Conservation (phyloP, 2,797 vertebrate species). For the Triplophysa yarkandensis region DNA sequence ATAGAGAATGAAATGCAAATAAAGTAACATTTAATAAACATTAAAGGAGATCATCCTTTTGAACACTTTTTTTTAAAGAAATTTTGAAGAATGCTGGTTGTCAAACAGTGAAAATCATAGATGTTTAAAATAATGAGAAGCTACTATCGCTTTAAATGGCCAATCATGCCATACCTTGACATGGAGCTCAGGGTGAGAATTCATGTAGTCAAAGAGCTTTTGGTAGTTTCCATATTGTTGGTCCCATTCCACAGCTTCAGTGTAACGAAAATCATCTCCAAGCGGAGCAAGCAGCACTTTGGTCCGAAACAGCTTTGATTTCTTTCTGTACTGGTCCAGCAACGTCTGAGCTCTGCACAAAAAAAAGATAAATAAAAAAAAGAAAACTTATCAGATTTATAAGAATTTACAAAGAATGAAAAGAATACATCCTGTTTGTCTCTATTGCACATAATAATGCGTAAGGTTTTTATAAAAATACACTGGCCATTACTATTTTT, state of each 20-base stretch:
- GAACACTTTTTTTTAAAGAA: no score
- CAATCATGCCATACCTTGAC: slow-evolving; percentile 76
- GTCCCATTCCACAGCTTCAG: slow-evolving; percentile 86
- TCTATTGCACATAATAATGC: no score
- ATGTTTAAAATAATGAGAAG: no score
- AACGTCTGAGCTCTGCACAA: slow-evolving; percentile 80
- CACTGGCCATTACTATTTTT: no score
- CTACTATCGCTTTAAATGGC: neutral
- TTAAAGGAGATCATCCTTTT: no score
- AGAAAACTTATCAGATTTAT: neutral
- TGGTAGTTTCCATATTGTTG: slow-evolving; percentile 92
- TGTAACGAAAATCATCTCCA: slow-evolving; percentile 90
- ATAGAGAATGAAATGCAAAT: no score
- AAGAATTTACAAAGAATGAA: no score
- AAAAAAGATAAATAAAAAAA: slow-evolving; percentile 6
- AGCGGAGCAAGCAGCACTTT: slow-evolving; percentile 85
- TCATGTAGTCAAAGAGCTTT: slow-evolving; percentile 89
- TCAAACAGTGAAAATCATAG: no score
- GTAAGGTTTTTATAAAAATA: no score
- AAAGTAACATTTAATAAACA: no score
- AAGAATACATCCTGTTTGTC: no score
- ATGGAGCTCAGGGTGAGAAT: slow-evolving; percentile 83
- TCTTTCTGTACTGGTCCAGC: slow-evolving; percentile 93
- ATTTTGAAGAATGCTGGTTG: no score
- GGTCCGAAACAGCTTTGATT: slow-evolving; percentile 88